Conservation (phyloP, 30 jellyfish, hydroid and myxozoan genomes). For the Chrysaora quinquecirrha region DNA sequence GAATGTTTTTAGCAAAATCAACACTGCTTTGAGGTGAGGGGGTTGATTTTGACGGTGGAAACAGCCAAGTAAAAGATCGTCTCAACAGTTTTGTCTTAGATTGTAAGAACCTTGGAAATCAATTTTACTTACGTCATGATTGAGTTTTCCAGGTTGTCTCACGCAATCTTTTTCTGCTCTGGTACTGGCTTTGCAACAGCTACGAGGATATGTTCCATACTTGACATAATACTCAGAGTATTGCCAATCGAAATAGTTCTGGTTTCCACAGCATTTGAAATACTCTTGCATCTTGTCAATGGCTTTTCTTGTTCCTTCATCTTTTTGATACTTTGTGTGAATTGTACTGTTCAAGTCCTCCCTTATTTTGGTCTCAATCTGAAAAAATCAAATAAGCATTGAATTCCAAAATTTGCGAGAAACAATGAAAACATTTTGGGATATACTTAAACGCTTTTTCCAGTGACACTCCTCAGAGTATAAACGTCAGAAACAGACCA, state of each 20-base stretch:
- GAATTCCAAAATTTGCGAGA: too few relatives aligned
- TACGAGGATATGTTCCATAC: slow-evolving; percentile 1
- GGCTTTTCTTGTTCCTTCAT: slow-evolving; percentile 72
- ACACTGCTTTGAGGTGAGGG: too few relatives aligned
- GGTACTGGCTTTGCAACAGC: slow-evolving; percentile 59
- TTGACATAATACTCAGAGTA: slow-evolving; percentile 37
- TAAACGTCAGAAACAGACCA: too few relatives aligned
- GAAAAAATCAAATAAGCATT: not conserved
- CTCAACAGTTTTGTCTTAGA: too few relatives aligned
- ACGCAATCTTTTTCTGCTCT: slow-evolving; percentile 23
- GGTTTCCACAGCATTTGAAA: slow-evolving; percentile 82
- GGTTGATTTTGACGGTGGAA: too few relatives aligned
- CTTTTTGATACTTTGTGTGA: slow-evolving; percentile 56
- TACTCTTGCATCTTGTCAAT: slow-evolving; percentile 75
- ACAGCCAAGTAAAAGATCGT: too few relatives aligned
- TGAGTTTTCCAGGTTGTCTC: not conserved
- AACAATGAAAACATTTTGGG: too few relatives aligned
- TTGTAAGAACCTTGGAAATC: too few relatives aligned
- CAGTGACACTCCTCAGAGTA: too few relatives aligned
- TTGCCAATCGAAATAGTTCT: slow-evolving; percentile 56
- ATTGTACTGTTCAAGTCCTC: slow-evolving; percentile 66
- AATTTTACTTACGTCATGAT: slow-evolving; percentile 5
- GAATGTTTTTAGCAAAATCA: too few relatives aligned
- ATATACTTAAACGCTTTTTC: too few relatives aligned
- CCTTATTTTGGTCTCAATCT: slow-evolving; percentile 59